A percentile compares a stretch with the other conserved stretches of the same genome.
Evolutionary conservation across 2,113 vertebrate genomes (phyloP).

Genomic region (Crotophaga sulcirostris): DNA sequence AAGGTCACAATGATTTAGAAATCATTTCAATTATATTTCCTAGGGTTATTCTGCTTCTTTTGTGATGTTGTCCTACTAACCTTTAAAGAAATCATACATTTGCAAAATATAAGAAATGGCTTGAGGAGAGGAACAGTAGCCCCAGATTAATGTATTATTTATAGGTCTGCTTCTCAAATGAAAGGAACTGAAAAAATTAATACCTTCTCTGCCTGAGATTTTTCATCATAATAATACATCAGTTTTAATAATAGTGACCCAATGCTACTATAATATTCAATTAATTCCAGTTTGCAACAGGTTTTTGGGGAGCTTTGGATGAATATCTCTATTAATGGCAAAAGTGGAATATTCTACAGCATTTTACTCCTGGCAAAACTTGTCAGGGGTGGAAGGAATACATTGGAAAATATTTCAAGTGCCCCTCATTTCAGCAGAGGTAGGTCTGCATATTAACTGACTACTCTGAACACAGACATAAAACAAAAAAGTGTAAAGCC

Average conservation of each 20-base stretch:
- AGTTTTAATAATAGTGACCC: neutral
- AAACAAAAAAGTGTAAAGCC: neutral
- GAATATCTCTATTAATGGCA: neutral
- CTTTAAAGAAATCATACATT: conserved; percentile 18
- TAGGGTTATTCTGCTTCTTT: neutral
- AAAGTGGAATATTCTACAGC: neutral
- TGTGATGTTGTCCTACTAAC: conserved; percentile 23
- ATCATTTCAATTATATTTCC: neutral
- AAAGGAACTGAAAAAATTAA: neutral
- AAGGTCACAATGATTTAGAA: neutral
- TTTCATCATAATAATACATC: neutral
- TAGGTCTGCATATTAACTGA: accelerated
- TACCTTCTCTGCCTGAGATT: neutral
- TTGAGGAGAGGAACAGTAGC: conserved; percentile 3
- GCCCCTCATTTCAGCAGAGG: neutral
- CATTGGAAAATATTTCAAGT: neutral
- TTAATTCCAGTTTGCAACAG: neutral
- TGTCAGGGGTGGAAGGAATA: neutral
- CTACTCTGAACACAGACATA: neutral
- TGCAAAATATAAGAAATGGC: neutral
- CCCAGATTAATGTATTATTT: conserved; percentile 37
- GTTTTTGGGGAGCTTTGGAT: neutral
- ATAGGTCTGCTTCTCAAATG: conserved; percentile 1
- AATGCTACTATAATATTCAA: neutral
- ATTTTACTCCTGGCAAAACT: neutral